Conservation (phyloP, 35 echinoderm and acorn worm species). For the Chiridota heheva region DNA sequence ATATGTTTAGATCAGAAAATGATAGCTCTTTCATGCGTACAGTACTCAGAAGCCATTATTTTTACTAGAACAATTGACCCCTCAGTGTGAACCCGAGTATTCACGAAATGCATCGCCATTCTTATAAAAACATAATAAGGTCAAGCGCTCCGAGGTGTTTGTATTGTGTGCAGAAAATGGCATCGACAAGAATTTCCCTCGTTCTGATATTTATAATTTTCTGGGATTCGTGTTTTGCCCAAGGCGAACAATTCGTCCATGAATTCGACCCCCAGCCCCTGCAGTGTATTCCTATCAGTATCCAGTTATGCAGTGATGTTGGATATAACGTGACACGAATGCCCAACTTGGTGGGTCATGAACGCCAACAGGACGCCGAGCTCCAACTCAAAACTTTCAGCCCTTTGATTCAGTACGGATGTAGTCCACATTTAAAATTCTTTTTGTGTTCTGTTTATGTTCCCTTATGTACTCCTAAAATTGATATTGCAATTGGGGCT, state of each 20-base stretch:
- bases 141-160: conserved; percentile 38
- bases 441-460: conserved; percentile 98
- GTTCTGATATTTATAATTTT: conserved; percentile 27
- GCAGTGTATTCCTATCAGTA: conserved; percentile 81
- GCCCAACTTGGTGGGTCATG: conserved; percentile 93
- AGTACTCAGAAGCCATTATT: too few relatives aligned
- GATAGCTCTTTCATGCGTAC: too few relatives aligned
- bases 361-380: conserved; percentile 89
- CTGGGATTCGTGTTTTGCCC: not conserved
- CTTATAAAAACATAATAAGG: conserved; percentile 45
- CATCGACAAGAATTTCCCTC: not conserved
- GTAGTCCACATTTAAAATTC: conserved; percentile 66
- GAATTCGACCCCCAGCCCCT: conserved; percentile 83
- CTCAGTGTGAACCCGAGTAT: conserved; percentile 7
- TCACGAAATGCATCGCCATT: not conserved
- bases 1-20: too few relatives aligned
- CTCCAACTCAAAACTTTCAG: conserved; percentile 91
- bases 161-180: conserved; percentile 15
- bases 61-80: conserved; percentile 21
- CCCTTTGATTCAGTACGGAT: conserved; percentile 95
- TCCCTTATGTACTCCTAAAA: conserved; percentile 84
- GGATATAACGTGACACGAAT: conserved; percentile 95
- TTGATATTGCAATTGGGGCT: conserved; percentile 82
- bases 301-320: conserved; percentile 73
- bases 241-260: conserved; percentile 62